Evolutionary conservation across 1,140 invertebrate genomes (phyloP).

Genomic region (Thaumatotibia leucotreta): DNA sequence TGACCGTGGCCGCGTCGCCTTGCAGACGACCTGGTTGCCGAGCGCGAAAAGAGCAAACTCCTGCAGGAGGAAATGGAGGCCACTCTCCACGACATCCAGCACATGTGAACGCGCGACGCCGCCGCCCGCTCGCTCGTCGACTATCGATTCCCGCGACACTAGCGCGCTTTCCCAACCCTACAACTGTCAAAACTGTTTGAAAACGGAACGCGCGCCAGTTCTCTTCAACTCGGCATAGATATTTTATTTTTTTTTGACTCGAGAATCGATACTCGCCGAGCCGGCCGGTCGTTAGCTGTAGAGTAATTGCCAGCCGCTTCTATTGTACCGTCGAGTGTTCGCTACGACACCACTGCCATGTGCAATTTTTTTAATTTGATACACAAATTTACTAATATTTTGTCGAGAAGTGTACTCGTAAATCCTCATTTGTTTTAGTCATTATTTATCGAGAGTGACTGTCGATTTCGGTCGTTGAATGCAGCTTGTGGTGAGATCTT

Average conservation of each 20-base stretch:
- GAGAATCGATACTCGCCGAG: slow-evolving; percentile 25
- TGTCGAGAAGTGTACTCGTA: slow-evolving; percentile 44
- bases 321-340: slow-evolving; percentile 63
- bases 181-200: slow-evolving; percentile 10
- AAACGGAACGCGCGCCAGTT: not conserved
- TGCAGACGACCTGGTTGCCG: slow-evolving; percentile 96
- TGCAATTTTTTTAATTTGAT: slow-evolving; percentile 65
- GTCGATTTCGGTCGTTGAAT: slow-evolving; percentile 33
- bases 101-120: slow-evolving; percentile 88
- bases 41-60: slow-evolving; percentile 97
- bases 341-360: slow-evolving; percentile 71
- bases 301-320: slow-evolving; percentile 71
- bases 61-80: slow-evolving; percentile 99
- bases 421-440: slow-evolving; percentile 53
- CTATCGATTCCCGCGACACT: slow-evolving; percentile 19
- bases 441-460: slow-evolving; percentile 50
- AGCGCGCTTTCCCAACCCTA: slow-evolving; percentile 15
- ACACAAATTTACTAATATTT: slow-evolving; percentile 58
- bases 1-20: slow-evolving; percentile 70
- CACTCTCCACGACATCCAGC: slow-evolving; percentile 99
- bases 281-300: slow-evolving; percentile 62
- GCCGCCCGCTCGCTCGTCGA: slow-evolving; percentile 39
- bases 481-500: slow-evolving; percentile 31
- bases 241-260: slow-evolving; percentile 17
- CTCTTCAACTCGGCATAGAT: not conserved